These are phyloP conservation scores for Isoperla grammatica DNA, from an alignment of 2,888 invertebrate genomes.

Conservation along the genomic window DNA sequence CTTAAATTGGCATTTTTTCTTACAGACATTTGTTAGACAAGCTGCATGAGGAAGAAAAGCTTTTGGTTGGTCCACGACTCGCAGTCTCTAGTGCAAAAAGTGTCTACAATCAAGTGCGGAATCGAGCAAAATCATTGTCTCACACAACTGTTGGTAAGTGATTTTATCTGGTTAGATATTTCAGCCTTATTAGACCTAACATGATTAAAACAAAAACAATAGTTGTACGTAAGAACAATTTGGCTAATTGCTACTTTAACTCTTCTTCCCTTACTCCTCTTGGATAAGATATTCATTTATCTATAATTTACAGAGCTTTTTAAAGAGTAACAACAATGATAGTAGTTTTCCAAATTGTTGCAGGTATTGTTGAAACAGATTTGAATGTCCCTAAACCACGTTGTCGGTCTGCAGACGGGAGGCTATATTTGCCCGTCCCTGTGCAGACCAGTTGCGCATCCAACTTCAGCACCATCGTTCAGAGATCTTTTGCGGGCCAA, in stretches of 20 bases:
- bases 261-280: too few relatives aligned
- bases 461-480: constrained; percentile 47
- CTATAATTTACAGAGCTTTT: too few relatives aligned
- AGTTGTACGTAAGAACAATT: too few relatives aligned
- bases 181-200: too few relatives aligned
- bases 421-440: background rate
- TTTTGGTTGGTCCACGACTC: constrained; percentile 8
- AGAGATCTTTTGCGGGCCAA: constrained; percentile 72
- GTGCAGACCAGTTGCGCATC: background rate
- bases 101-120: background rate
- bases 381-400: background rate
- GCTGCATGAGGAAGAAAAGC: constrained; percentile 65
- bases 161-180: background rate
- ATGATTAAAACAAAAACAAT: too few relatives aligned
- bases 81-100: constrained; percentile 9
- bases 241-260: too few relatives aligned
- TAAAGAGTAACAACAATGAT: too few relatives aligned
- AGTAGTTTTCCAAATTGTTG: too few relatives aligned
- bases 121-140: background rate
- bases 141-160: background rate
- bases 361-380: too few relatives aligned
- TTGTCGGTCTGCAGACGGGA: background rate
- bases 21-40: constrained; percentile 58
- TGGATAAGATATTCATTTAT: too few relatives aligned
- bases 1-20: constrained; percentile 25